Base-by-base conservation (phyloP, 2,797 vertebrate species). In the Muscicapa comitata region DNA sequence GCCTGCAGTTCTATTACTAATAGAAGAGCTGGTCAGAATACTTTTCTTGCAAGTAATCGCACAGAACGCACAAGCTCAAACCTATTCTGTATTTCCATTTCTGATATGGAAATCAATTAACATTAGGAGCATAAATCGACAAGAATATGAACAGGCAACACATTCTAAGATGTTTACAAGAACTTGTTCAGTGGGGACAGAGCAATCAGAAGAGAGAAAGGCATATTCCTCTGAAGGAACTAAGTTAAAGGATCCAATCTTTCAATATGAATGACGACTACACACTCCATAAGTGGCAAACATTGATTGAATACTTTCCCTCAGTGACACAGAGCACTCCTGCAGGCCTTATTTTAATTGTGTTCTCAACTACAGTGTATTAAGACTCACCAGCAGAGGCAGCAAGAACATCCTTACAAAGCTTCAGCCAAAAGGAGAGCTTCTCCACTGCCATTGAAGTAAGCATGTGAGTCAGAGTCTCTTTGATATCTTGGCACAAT, bases 351-450 rank as follows among this genome's bases (percentile, higher is more conserved):
- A 47, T 37, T 90, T 79, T 73, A 29, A 65, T 20, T 80, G 51
- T 76, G 43, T 55, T 78, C 83, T 80, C 21, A 83, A 38, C 21
- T 8, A 35, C 31, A 62, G 61, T 20, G 29, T 25, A 35, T 33
- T 57, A 67, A 47, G 59, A 97, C 98, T 96, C 94, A 99, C 99
- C 99, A 72, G 98, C 98, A 59, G 98, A 99, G 8, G 99, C 98
- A 63, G 99, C 98, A 92, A 99, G 98, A 79, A 99, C 98, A 74
- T 99, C 99, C 96, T 99, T 99, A 98, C 99, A 99, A 84, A 99
- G 98, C 76, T 99, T 99, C 43, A 99, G 97, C 99, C 99, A 99
- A 94, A 99, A 98, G 29, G 98, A 98, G 88, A 99, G 98, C n/a
- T 98, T 98, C 58, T 97, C 97, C 21, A 98, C 97, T 29, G 98